Base-by-base conservation (phyloP, 1,140 invertebrate genomes). In the Centruroides vittatus region DNA sequence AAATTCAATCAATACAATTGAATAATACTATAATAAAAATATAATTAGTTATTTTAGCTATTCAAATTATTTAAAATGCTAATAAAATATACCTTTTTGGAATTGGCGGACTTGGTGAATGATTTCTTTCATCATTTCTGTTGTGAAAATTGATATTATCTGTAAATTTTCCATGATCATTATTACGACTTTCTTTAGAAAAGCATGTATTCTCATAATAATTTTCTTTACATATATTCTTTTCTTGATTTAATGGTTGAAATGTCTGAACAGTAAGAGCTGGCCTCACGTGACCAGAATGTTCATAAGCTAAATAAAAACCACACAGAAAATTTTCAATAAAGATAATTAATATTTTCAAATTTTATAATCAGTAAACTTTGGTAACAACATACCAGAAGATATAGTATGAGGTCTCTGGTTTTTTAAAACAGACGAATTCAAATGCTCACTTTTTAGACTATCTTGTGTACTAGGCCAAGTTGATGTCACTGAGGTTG, bases 241-340 rank as follows among this genome's bases (percentile, higher is more conserved):
- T 52, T 10, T 54, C 13, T 54, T 54, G 12, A 54, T 23, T 34
- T 54, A 34, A 12, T n/a, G 84, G 83, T 74, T 86, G 84, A 78
- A 93, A 94, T 67, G 90, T 91, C 70, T 92, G 89, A 8, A 88
- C 85, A 63, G 86, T 89, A 11, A 95, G 76, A 4, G 88, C 82
- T n/a, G 90, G 84, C 66, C 91, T 79, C 67, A 86, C 82, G 74
- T 89, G 86, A 5, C 84, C 85, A 6, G 51, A 6, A 70, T 88
- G 85, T 72, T 93, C 89, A 70, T 93, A 93, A 5, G 86, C 88
- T 85, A 51, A 12, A 23, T 7, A n/a, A 5, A 12, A n/a, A 51
- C 11, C 11, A 23, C 11, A 23, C 5, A n/a, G 13, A 23, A 23
- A 47, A 13, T 57, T 34, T 23, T 41, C 5, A 41, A 41, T 41